Evolutionary conservation across 1,140 invertebrate species (phyloP), one percentile per base, ranked within the genome.

Genomic region (Drosophila neocordata): DNA sequence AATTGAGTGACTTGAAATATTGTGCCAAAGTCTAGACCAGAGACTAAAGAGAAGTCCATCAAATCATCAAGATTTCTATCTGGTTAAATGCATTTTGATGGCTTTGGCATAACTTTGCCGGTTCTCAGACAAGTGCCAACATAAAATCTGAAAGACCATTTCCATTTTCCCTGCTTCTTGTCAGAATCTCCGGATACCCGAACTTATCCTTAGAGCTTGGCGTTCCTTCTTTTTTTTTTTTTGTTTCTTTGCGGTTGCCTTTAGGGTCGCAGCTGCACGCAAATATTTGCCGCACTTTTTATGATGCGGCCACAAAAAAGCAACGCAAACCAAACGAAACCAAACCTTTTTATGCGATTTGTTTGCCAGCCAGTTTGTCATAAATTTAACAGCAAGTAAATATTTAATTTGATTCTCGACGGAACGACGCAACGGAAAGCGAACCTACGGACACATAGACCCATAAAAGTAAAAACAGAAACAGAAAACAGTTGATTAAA

Each of bases 381-480:
- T 83, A 83, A 83, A 83, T 83, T 79, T 69, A 83, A 83, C 77
- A 80, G 77, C 73, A 69, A 76, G 76, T 85, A 84, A 84, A 84
- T 84, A 84, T 84, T 84, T 85, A 77, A 84, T 84, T 77, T 77
- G 73, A 85, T 85, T 81, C 41, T 18, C 41, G 41, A 44, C 41
- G 8, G 41, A 48, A 48, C 13, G 22, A 20, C 41, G 8, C 9
- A 48, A 5, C n/a, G 27, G 27, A 31, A 7, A 31, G 24, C 1
- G 41, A 48, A 20, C 41, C 13, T 15, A 48, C 41, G 4, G 15
- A 20, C 41, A 48, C 15, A 48, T 11, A 48, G 18, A 44, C 57
- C 61, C 64, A 41, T 20, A 48, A 62, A 48, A 13, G 38, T 15
- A 55, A 18, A 60, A 15, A 22, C 48, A 55, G 51, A n/a, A 31